Conservation (phyloP, 2,113 vertebrate species). For the Megalops atlanticus region DNA sequence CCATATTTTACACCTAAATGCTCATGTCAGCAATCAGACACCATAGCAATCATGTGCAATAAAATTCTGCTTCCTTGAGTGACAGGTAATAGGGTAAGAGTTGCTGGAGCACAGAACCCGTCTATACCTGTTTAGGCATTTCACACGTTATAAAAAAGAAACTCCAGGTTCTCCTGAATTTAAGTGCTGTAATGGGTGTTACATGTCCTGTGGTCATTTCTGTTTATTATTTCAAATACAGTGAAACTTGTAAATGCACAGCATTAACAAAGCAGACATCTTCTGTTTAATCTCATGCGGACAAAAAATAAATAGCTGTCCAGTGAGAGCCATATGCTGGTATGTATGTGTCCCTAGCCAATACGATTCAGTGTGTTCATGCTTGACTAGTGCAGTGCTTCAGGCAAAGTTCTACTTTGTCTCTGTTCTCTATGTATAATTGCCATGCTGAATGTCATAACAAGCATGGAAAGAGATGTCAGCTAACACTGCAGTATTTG, state of each 20-base stretch:
- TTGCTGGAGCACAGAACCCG: neutral
- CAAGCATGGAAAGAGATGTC: neutral
- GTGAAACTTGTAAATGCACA: neutral
- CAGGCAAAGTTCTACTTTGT: neutral
- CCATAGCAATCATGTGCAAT: neutral
- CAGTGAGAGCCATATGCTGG: neutral
- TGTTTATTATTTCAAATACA: constrained; percentile 8
- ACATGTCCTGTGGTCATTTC: neutral
- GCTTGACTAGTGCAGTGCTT: neutral
- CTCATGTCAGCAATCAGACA: neutral
- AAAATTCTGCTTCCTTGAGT: neutral
- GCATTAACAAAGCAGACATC: constrained; percentile 9
- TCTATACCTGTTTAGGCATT: neutral
- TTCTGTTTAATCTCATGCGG: neutral
- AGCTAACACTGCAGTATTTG: neutral
- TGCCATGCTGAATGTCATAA: neutral
- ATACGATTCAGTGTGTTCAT: neutral
- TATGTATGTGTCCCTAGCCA: neutral
- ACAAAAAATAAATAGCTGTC: constrained; percentile 4
- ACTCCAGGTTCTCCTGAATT: neutral
- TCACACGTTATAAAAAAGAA: neutral
- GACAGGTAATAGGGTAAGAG: neutral
- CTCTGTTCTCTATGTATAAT: neutral
- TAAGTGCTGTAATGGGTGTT: neutral
- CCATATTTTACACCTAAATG: neutral